Evolutionary conservation across 2,797 vertebrate species (phyloP).

Genomic region (Liasis olivaceus): DNA sequence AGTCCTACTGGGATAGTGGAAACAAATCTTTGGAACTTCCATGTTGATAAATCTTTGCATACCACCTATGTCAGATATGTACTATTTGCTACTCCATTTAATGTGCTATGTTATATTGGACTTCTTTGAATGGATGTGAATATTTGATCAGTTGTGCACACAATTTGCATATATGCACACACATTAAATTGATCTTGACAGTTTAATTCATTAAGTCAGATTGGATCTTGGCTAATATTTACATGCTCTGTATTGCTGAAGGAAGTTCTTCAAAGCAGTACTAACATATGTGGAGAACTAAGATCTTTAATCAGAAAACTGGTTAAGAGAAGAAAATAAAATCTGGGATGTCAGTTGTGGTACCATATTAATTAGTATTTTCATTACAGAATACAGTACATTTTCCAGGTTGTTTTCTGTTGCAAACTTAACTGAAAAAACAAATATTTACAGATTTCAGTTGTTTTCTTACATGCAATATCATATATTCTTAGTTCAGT

Average conservation of each 20-base stretch:
- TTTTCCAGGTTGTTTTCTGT: neutral
- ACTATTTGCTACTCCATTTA: neutral
- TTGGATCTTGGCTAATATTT: neutral
- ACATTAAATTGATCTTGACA: neutral
- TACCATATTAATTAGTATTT: neutral
- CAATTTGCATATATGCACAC: neutral
- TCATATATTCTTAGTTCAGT: neutral
- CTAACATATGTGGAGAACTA: neutral
- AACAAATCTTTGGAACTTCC: neutral
- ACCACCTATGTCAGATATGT: neutral
- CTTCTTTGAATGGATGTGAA: neutral
- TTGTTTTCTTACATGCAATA: neutral
- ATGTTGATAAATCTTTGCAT: neutral
- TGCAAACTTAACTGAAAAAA: slow-evolving; percentile 1
- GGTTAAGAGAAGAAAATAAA: neutral
- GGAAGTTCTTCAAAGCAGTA: neutral
- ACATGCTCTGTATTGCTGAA: no score
- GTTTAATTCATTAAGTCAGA: neutral
- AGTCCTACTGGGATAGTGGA: neutral
- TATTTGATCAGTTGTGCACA: neutral
- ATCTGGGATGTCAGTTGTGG: neutral
- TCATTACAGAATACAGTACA: neutral
- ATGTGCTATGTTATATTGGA: neutral
- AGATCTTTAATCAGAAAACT: neutral
- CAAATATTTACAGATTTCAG: slow-evolving; percentile 11